A percentile compares a stretch with the other conserved stretches of the same genome.
Conservation (phyloP, 2,797 vertebrate genomes). For the Distichodus sexfasciatus region DNA sequence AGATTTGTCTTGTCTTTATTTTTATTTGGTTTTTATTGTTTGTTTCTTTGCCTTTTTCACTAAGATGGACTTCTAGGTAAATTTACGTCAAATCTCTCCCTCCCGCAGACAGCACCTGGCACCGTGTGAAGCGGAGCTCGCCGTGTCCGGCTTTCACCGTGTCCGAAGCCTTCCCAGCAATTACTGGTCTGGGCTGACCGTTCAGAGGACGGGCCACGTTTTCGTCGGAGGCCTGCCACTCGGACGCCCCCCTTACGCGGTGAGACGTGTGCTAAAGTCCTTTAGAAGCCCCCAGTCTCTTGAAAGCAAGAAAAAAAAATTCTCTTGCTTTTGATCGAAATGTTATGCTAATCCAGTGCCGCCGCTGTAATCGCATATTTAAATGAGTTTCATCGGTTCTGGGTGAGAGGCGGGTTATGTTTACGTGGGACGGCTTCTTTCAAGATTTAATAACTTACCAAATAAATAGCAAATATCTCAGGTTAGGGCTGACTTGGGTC, state of each 20-base stretch:
- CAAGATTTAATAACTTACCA: too few species aligned
- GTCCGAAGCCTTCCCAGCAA: constrained; percentile 63
- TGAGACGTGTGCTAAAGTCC: too few species aligned
- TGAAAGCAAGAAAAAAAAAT: too few species aligned
- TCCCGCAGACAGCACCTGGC: constrained; percentile 74
- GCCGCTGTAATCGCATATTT: not conserved
- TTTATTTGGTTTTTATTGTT: not conserved
- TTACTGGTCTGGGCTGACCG: constrained; percentile 58
- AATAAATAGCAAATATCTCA: too few species aligned
- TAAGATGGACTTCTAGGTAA: not conserved
- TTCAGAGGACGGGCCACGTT: constrained; percentile 66
- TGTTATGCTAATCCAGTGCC: too few species aligned
- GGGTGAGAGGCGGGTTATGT: not conserved
- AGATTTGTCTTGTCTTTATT: too few species aligned
- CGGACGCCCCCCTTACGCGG: constrained; percentile 63
- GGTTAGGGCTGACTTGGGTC: too few species aligned
- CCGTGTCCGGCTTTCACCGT: constrained; percentile 59
- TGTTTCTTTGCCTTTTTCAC: not conserved
- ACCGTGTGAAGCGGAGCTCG: constrained; percentile 78
- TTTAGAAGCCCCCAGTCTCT: too few species aligned
- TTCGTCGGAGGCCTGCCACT: constrained; percentile 79
- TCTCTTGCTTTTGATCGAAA: too few species aligned
- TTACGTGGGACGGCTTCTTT: not conserved
- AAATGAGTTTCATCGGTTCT: not conserved
- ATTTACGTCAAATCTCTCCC: constrained; percentile 19